These are phyloP conservation scores for Callipepla californica DNA, from an alignment of 2,113 vertebrate genomes.

Conservation along the genomic window DNA sequence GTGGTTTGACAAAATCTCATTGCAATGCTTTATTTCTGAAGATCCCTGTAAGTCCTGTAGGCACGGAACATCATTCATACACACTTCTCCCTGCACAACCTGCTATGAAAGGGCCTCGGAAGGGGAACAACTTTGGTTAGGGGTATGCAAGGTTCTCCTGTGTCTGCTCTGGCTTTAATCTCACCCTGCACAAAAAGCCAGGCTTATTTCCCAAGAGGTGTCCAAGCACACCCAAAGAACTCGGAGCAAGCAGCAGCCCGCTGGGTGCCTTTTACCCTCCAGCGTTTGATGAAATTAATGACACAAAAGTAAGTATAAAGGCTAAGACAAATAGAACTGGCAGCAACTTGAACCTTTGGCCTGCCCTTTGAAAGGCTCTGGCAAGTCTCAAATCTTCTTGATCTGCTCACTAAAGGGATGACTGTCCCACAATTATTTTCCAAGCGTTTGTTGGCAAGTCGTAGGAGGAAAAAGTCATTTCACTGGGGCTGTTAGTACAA, in stretches of 20 bases:
- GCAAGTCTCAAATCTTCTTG: constrained; percentile 69
- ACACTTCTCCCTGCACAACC: rapidly evolving
- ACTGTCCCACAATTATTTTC: constrained; percentile 65
- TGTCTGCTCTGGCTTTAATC: background rate
- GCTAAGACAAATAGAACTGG: constrained; percentile 70
- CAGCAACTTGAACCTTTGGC: constrained; percentile 71
- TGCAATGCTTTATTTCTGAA: background rate
- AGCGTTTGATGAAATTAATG: constrained; percentile 66
- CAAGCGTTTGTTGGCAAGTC: constrained; percentile 65
- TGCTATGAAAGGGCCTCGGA: background rate
- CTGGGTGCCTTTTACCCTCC: constrained; percentile 67
- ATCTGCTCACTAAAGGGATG: constrained; percentile 66
- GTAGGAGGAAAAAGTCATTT: constrained; percentile 62
- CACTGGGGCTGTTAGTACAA: constrained; percentile 63
- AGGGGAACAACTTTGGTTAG: background rate
- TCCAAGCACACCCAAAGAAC: constrained; percentile 43
- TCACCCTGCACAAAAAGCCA: constrained; percentile 45
- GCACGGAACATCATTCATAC: background rate
- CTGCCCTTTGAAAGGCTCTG: constrained; percentile 68
- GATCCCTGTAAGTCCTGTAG: background rate
- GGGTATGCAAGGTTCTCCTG: background rate
- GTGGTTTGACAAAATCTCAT: background rate
- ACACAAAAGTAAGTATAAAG: constrained; percentile 71
- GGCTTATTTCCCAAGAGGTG: constrained; percentile 48
- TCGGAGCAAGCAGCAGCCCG: constrained; percentile 36